phyloP scores from a whole-genome alignment of 2,797 vertebrate genomes.

The Tarsius wallacei region DNA sequence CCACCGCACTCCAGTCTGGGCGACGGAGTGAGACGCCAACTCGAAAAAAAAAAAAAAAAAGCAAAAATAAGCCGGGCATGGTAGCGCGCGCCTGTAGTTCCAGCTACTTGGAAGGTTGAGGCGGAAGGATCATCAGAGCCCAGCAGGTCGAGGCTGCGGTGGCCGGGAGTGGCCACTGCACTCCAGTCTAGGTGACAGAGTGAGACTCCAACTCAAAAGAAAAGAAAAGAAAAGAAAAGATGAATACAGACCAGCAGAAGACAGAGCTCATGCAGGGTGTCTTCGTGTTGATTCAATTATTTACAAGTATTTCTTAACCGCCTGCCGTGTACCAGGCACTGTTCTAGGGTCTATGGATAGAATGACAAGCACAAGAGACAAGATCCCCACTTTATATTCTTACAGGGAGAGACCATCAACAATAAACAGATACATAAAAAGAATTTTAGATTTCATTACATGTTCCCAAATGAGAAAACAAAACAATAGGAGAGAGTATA shows the following conservation, averaged over 20 bases:
- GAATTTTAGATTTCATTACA: neutral
- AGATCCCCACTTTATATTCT: neutral
- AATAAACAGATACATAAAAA: neutral
- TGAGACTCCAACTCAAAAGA: too few species aligned
- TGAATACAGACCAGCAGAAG: neutral
- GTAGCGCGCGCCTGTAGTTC: too few species aligned
- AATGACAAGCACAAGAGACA: neutral
- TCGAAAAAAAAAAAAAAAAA: too few species aligned
- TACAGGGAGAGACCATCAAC: neutral
- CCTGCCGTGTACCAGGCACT: neutral
- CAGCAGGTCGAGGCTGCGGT: too few species aligned
- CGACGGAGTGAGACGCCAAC: too few species aligned
- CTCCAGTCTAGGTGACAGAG: too few species aligned
- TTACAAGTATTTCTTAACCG: neutral
- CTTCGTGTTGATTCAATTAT: neutral
- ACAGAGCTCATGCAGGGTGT: neutral
- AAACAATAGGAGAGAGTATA: neutral
- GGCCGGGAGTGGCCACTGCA: too few species aligned
- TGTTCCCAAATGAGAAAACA: conserved; percentile 12
- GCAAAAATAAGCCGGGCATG: too few species aligned
- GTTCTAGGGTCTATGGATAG: neutral
- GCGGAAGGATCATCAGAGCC: too few species aligned
- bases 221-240: too few species aligned
- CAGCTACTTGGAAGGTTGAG: too few species aligned
- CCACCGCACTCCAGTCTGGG: too few species aligned